Conservation (phyloP, 1,140 invertebrate species). For the Frieseomelitta varia region DNA sequence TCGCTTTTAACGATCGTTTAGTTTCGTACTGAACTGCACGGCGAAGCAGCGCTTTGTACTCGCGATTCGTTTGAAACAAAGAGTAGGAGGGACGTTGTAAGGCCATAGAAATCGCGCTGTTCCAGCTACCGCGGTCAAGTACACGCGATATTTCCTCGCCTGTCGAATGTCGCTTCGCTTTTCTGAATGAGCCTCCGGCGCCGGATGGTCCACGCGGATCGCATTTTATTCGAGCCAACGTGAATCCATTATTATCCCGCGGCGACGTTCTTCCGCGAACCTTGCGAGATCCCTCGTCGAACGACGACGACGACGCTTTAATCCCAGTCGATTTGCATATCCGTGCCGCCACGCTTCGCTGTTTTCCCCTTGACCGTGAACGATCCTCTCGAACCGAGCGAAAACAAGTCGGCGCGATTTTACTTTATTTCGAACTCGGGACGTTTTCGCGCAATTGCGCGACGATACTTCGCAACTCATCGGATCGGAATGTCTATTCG, state of each 20-base stretch:
- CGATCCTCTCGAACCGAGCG: slow-evolving; percentile 8
- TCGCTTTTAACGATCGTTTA: not conserved
- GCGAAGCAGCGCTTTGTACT: not conserved
- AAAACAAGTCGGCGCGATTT: slow-evolving; percentile 11
- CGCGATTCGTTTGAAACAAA: not conserved
- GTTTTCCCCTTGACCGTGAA: slow-evolving; percentile 27
- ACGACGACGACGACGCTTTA: not conserved
- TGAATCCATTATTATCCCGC: slow-evolving; percentile 25
- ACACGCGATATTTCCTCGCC: not conserved
- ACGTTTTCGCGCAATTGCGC: not conserved
- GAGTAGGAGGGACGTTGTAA: not conserved
- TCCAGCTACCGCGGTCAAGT: not conserved
- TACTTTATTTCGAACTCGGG: not conserved
- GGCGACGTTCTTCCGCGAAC: not conserved
- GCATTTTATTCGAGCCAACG: slow-evolving; percentile 10
- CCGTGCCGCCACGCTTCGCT: not conserved
- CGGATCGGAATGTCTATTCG: too few species aligned
- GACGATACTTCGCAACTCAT: too few species aligned
- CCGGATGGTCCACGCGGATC: not conserved
- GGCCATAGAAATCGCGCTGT: not conserved
- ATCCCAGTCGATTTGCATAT: slow-evolving; percentile 16
- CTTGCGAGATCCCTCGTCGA: not conserved
- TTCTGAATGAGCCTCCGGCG: not conserved
- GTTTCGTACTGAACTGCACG: not conserved
- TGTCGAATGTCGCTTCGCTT: not conserved